Percentiles rank a stretch among this genome's conserved stretches.
Conservation (phyloP, 2,113 vertebrate genomes). For the Pelecanus crispus region DNA sequence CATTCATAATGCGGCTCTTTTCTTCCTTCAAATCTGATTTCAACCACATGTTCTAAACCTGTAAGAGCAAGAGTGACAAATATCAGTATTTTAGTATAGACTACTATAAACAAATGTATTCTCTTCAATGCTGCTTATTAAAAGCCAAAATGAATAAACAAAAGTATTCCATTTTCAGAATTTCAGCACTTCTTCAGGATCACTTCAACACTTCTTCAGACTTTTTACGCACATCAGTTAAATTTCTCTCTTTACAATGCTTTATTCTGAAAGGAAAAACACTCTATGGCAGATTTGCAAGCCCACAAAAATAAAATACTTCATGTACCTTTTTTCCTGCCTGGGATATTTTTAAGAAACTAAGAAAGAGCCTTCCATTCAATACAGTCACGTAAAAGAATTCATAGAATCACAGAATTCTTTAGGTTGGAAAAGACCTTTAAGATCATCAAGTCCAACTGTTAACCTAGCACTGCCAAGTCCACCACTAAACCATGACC, state of each 20-base stretch:
- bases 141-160: not conserved
- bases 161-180: not conserved
- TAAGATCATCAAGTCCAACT: too few species aligned
- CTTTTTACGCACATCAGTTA: not conserved
- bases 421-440: too few species aligned
- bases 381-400: not conserved
- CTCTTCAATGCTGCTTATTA: not conserved
- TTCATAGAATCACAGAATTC: too few species aligned
- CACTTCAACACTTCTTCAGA: not conserved
- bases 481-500: too few species aligned
- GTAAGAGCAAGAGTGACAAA: not conserved
- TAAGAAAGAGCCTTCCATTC: not conserved
- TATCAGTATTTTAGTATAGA: not conserved
- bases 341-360: not conserved
- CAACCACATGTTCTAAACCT: conserved; percentile 60
- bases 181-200: not conserved
- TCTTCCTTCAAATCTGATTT: conserved; percentile 50
- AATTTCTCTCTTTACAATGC: not conserved
- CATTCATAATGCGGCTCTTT: conserved; percentile 35
- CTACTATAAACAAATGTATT: not conserved
- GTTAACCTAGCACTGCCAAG: too few species aligned
- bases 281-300: not conserved
- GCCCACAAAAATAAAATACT: not conserved
- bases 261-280: not conserved
- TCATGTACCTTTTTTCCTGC: not conserved